Base-by-base conservation (phyloP, 2,797 vertebrate species). In the Rousettus madagascariensis region DNA sequence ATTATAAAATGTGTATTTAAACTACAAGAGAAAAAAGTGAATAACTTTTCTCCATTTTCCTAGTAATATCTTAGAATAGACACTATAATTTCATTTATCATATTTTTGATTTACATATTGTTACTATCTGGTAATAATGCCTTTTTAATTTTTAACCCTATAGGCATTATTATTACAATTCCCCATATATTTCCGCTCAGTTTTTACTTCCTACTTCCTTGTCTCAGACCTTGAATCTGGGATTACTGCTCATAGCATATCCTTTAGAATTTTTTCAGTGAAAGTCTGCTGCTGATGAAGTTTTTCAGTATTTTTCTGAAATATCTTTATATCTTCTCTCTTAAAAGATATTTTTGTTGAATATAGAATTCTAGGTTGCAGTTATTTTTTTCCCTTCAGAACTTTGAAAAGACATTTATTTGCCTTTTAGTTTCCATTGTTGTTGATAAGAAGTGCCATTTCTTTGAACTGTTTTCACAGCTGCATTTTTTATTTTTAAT, bases 1-100 rank as follows among this genome's bases (percentile, higher is more conserved):
- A 82, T 90, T 82, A 69, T 8, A 61, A 86, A 86, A 92, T 92
- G 5, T 24, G 16, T 86, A 43, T 82, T 90, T 86, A 92, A 68
- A 72, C 63, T 79, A 41, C 61, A 46, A 86, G 80, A 71, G 51
- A 72, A 65, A 87, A 88, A 90, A 57, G 3, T 79, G 17, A 92
- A 69, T 90, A 93, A 77, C 3, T 49, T 46, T 66, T 90, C 10
- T 69, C 26, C 2, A 24, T 63, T 24, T 92, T 75, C 43, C 41
- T 94, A 71, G 51, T 71, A 71, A 71, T 2, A 8, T 26, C 30
- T 69, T 86, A 41, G n/a, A 74, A 30, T 79, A 30, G 41, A 79
- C 19, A 75, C 6, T 63, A 8, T 63, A 80, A 82, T 69, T 89
- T 6, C 46, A 77, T 63, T 92, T n/a, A 28, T 24, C 10, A 8